Evolutionary conservation across 2,888 invertebrate genomes (phyloP).

Genomic region (Anagyrus pseudococci): DNA sequence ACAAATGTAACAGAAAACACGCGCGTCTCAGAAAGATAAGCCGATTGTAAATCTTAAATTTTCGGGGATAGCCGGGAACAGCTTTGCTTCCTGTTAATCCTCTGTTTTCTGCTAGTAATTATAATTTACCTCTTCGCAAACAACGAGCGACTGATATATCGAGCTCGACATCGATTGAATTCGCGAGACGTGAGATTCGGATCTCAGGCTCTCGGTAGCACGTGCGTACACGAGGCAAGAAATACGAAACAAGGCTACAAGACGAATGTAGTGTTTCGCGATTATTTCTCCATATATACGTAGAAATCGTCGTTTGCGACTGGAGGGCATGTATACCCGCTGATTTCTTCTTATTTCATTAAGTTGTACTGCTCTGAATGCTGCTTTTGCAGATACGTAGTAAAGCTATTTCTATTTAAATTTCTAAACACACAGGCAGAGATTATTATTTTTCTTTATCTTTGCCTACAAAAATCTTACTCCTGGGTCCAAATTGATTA

Average conservation of each 20-base stretch:
- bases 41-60: slow-evolving; percentile 23
- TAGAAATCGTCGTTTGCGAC: slow-evolving; percentile 31
- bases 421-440: too few species aligned
- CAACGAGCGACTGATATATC: slow-evolving; percentile 31
- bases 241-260: slow-evolving; percentile 17
- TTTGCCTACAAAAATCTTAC: too few species aligned
- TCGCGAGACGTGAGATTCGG: slow-evolving; percentile 25
- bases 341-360: too few species aligned
- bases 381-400: too few species aligned
- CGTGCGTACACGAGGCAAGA: slow-evolving; percentile 23
- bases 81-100: slow-evolving; percentile 22
- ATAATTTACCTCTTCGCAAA: slow-evolving; percentile 34
- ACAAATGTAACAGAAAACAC: slow-evolving; percentile 11
- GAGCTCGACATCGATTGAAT: slow-evolving; percentile 26
- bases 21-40: slow-evolving; percentile 27
- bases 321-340: slow-evolving; percentile 21
- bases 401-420: too few species aligned
- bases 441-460: too few species aligned
- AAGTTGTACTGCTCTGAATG: too few species aligned
- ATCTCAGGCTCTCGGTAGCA: slow-evolving; percentile 26
- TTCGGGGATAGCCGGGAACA: slow-evolving; percentile 26
- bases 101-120: slow-evolving; percentile 26
- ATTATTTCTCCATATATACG: slow-evolving; percentile 15
- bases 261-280: slow-evolving; percentile 27
- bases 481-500: too few species aligned